A percentile compares a stretch with the other conserved stretches of the same genome.
These are phyloP conservation scores for Globia sparganii DNA, from an alignment of 2,888 invertebrate genomes.

Conservation along the genomic window DNA sequence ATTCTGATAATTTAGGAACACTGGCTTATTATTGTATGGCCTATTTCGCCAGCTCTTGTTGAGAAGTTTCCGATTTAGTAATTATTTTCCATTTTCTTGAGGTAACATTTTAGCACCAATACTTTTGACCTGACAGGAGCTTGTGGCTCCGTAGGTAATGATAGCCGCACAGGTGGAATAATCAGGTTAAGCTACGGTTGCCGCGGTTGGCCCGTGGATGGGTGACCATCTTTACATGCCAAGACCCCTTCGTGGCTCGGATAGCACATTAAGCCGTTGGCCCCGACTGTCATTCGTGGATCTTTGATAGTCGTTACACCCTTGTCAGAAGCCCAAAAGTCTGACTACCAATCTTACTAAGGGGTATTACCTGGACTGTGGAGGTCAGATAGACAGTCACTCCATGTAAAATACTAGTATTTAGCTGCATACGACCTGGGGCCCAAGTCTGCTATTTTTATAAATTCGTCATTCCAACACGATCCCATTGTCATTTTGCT, in stretches of 20 bases:
- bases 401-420: background rate
- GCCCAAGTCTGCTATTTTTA: no score
- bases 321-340: background rate
- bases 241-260: no score
- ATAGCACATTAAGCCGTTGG: no score
- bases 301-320: background rate
- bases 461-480: no score
- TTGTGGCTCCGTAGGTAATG: background rate
- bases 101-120: background rate
- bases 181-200: background rate
- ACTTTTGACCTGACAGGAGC: background rate
- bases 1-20: background rate
- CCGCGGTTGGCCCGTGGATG: no score
- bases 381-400: background rate
- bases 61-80: background rate
- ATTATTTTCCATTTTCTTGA: background rate
- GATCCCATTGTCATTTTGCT: no score
- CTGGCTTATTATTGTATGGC: background rate
- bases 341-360: no score
- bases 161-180: background rate
- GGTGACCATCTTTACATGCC: no score
- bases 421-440: background rate
- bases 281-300: background rate
- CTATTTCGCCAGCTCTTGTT: background rate
- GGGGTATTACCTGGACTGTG: background rate